Evolutionary conservation across 1,140 invertebrate species (phyloP), one percentile per base, ranked within the genome.

Genomic region (Philopotamus ludificatus): DNA sequence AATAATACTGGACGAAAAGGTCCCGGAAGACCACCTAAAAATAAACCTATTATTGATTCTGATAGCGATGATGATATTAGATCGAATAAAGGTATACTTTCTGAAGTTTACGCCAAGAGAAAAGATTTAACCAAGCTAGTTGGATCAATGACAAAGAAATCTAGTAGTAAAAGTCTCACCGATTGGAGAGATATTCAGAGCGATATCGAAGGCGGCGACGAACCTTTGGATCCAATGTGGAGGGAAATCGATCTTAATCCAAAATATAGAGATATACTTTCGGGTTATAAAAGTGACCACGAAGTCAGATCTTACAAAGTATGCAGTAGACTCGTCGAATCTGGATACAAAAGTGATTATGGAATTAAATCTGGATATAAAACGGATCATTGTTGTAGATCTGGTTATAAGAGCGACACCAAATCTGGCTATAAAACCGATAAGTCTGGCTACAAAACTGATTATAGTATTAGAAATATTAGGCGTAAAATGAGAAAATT

Each of bases 231-330:
- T 72, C 83, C 83, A 0, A 79, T 82, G 1, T 85, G 83, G 83
- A 81, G 83, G 58, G 77, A 85, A 74, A 85, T 85, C n/a, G 83
- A 85, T 73, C 74, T 84, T 0, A 84, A 85, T 73, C 82, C 82
- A 21, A 84, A 84, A 73, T 85, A 84, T 69, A 79, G 82, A 59
- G 76, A 83, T 53, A 82, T 82, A 61, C 73, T 84, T n/a, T 82
- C 81, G 2, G 80, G 82, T 23, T 79, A 80, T 45, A 82, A 82
- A 75, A 84, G 83, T 71, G 83, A 84, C 59, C 79, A 83, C 22
- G 79, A 80, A 77, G 77, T 75, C 72, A 84, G 77, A 73, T 82
- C 78, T 1, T 79, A 78, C 65, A 81, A 79, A 73, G 79, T 77
- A 67, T 85, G 83, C 66, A 85, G 83, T 73, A 79, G 82, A 66